Evolutionary conservation across 2,113 vertebrate species (phyloP).

Genomic region (Macquaria australasica): DNA sequence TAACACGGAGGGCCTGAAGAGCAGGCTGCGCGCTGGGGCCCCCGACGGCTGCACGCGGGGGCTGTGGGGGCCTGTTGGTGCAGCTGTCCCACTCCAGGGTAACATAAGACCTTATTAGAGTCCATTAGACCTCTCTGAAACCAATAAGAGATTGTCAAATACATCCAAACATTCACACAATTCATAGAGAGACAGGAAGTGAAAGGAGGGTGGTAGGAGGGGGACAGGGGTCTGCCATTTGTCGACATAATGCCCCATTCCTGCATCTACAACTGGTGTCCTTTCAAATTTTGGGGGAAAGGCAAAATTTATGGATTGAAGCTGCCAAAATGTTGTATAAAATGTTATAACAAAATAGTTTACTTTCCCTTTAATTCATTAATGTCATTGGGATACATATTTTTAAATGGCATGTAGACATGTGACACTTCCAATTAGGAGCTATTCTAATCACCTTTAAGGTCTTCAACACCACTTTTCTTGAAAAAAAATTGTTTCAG

Average conservation of each 20-base stretch:
- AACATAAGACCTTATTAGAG: conserved; percentile 92
- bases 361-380: neutral
- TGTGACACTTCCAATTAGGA: neutral
- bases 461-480: neutral
- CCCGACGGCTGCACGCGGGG: conserved; percentile 68
- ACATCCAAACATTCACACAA: conserved; percentile 88
- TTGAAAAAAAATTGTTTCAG: neutral
- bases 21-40: conserved; percentile 67
- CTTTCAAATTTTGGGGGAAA: neutral
- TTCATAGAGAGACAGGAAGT: conserved; percentile 73
- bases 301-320: neutral
- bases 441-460: neutral
- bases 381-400: neutral
- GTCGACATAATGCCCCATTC: conserved; percentile 32
- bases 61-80: conserved; percentile 78
- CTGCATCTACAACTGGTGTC: neutral
- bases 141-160: conserved; percentile 92
- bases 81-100: conserved; percentile 90
- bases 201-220: conserved; percentile 39
- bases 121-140: conserved; percentile 89
- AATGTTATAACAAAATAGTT: neutral
- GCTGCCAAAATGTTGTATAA: neutral
- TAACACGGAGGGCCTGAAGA: conserved; percentile 82
- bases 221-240: conserved; percentile 45
- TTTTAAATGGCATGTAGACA: neutral